Base-by-base conservation (phyloP, 2,113 vertebrate species). In the Neolamprologus toae region DNA sequence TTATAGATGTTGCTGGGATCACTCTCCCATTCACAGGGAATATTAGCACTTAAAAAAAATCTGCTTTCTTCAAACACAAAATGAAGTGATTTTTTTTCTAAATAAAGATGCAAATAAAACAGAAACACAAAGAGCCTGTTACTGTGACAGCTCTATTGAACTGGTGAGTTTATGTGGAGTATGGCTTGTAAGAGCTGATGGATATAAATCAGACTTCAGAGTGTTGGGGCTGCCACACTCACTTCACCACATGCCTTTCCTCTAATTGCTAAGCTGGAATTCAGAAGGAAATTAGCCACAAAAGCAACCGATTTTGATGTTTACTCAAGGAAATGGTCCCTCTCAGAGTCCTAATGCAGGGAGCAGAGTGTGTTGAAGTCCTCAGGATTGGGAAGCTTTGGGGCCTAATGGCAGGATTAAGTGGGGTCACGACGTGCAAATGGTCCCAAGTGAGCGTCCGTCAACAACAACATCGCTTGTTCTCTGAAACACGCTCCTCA, bases 311-410 rank as follows among this genome's bases (percentile, higher is more conserved):
- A 92, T 93, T 91, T 89, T 85, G 51, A 88, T 93, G 93, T 94
- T 95, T 91, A 88, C 88, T 93, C 89, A 93, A 92, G 88, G 93
- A 92, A 94, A 93, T 91, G 89, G 90, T 86, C 86, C 89, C 88
- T 91, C 68, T 88, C 85, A 71, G 86, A 68, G 80, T 83, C 88
- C 17, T 85, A 91, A 87, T 83, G 82, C 88, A 53, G 37, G 14
- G 35, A 85, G 86, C 73, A 13, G 73, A 63, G 83, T 86, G 82
- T 12, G 53, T 37, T 88, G 81, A 91, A 92, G 86, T 92, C 80
- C 53, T 87, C 82, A 63, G 92, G 88, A 94, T 85, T 78, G 84
- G 90, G 89, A 88, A 68, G 86, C 86, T 86, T 90, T 76, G 76
- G 84, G 86, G 84, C 88, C 90, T 92, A 92, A 91, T 84, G 90